Percentiles rank a stretch among this genome's conserved stretches.
These are phyloP conservation scores for Pangasius mekongensis DNA, from an alignment of 2,797 vertebrate genomes.

Conservation along the genomic window DNA sequence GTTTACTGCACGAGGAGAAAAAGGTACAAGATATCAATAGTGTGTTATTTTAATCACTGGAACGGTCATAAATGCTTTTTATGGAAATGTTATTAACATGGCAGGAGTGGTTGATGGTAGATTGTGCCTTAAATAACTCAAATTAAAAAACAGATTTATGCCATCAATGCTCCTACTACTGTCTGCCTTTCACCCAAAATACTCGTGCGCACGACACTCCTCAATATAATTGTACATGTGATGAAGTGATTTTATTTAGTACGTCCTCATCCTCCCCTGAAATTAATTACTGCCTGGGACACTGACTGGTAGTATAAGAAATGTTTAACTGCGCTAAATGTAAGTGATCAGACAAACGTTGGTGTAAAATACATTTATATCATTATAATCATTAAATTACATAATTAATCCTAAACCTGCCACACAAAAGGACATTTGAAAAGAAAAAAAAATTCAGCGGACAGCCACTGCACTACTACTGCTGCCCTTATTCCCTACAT, in stretches of 20 bases:
- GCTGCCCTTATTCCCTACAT: neutral
- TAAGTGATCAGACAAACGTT: neutral
- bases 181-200: neutral
- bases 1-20: neutral
- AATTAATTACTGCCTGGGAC: neutral
- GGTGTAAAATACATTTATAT: neutral
- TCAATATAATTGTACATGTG: neutral
- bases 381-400: neutral
- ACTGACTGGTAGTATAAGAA: neutral
- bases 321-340: neutral
- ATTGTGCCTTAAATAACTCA: neutral
- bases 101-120: neutral
- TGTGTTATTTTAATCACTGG: neutral
- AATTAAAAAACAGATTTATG: neutral
- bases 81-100: neutral
- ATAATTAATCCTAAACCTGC: neutral
- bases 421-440: neutral
- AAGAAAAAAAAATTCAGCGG: too few relatives aligned
- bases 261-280: neutral
- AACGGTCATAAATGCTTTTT: neutral
- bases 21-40: neutral
- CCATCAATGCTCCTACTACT: neutral
- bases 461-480: neutral
- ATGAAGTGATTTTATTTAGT: neutral
- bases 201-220: neutral